Conservation (phyloP, 2,888 invertebrate species). For the Deilephila elpenor region DNA sequence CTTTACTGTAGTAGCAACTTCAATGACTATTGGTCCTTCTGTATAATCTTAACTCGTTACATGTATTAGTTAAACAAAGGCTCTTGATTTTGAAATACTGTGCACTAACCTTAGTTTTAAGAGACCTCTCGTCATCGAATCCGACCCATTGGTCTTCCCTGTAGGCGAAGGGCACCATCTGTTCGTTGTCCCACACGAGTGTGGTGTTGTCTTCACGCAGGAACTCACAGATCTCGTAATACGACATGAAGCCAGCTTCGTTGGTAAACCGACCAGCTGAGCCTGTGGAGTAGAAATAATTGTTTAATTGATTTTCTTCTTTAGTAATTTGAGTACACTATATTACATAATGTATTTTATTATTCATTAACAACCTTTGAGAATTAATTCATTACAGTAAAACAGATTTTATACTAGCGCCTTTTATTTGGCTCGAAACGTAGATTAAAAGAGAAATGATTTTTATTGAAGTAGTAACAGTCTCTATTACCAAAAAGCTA, state of each 20-base stretch:
- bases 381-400: no score
- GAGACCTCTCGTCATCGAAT: conserved; percentile 96
- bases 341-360: no score
- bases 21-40: no score
- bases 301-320: not conserved
- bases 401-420: no score
- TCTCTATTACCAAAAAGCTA: no score
- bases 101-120: conserved; percentile 92
- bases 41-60: no score
- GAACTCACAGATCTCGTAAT: conserved; percentile 97
- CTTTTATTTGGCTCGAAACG: no score
- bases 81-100: not conserved
- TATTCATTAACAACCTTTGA: no score
- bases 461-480: no score
- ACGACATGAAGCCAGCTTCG: conserved; percentile 97
- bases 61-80: no score
- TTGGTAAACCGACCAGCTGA: conserved; percentile 94
- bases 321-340: not conserved
- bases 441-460: no score
- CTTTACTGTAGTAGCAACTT: no score
- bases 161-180: conserved; percentile 97
- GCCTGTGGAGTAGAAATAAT: conserved; percentile 52
- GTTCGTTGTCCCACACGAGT: conserved; percentile 97
- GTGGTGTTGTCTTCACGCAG: conserved; percentile 95
- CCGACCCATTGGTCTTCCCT: conserved; percentile 96